phyloP scores from a whole-genome alignment of 2,797 vertebrate species.

The Galago senegalensis region DNA sequence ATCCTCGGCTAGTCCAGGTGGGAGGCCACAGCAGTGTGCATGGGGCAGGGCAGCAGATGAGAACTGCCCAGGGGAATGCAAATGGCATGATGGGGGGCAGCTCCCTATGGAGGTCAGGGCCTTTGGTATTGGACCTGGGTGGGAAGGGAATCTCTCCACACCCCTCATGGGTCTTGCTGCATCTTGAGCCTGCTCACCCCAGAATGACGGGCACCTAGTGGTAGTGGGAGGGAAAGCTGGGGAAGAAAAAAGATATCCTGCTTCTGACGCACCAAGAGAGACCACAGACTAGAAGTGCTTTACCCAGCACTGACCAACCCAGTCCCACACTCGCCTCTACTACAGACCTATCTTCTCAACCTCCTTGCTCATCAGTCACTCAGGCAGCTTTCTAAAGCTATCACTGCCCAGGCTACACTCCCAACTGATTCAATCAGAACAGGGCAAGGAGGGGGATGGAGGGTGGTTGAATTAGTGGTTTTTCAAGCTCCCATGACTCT shows the following conservation, averaged over 20 bases:
- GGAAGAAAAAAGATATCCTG: neutral
- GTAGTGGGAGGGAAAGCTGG: neutral
- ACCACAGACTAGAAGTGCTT: neutral
- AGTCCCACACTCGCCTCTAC: neutral
- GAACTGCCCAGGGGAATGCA: neutral
- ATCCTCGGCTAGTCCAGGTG: neutral
- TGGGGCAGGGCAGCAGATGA: neutral
- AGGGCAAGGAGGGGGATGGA: neutral
- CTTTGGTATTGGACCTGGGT: neutral
- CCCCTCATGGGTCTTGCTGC: neutral
- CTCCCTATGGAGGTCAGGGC: neutral
- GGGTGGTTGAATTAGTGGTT: neutral
- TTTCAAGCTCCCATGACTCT: neutral
- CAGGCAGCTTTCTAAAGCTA: neutral
- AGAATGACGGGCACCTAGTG: too few species aligned
- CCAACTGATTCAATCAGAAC: too few species aligned
- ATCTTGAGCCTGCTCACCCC: neutral
- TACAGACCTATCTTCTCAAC: neutral
- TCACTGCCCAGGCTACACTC: neutral
- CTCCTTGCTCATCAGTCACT: neutral
- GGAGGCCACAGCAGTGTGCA: neutral
- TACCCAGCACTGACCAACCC: neutral
- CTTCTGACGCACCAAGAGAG: neutral
- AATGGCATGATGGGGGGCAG: neutral
- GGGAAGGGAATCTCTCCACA: neutral